Evolutionary conservation across 2,797 vertebrate genomes (phyloP).

Genomic region (Lepidocolaptes lacrymiger): DNA sequence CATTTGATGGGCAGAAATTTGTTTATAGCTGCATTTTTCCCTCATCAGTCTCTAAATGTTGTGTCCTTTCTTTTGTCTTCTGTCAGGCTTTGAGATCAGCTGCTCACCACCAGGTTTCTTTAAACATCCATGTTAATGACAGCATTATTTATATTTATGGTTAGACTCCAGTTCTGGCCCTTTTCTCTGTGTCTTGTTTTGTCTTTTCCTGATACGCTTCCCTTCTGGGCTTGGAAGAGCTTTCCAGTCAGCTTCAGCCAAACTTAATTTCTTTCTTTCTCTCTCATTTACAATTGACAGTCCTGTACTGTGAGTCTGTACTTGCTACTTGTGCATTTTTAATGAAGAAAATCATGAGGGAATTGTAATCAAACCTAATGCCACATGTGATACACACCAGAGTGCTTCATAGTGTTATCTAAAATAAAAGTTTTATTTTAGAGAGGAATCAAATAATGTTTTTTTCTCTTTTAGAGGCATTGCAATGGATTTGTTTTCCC

Average conservation of each 20-base stretch:
- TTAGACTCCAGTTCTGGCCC: neutral
- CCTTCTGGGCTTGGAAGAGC: neutral
- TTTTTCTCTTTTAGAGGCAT: neutral
- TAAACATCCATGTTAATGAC: conserved; percentile 16
- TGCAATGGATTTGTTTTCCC: neutral
- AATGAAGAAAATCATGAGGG: neutral
- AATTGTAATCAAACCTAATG: neutral
- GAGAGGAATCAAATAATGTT: neutral
- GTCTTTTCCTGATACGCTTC: neutral
- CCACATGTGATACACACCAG: neutral
- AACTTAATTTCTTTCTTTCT: neutral
- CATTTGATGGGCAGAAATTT: neutral
- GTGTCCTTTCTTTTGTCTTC: neutral
- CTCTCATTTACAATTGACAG: neutral
- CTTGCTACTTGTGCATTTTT: neutral
- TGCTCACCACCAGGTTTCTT: conserved; percentile 20
- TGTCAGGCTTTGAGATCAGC: neutral
- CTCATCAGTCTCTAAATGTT: neutral
- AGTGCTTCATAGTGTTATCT: neutral
- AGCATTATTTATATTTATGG: conserved; percentile 26
- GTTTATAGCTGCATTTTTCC: neutral
- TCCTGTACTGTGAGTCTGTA: neutral
- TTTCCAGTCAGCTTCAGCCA: neutral
- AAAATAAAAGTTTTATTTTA: neutral
- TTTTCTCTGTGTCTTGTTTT: conserved; percentile 4